Percentiles rank a stretch among this genome's conserved stretches.
Conservation (phyloP, 2,888 invertebrate genomes). For the Ochlodes sylvanus region DNA sequence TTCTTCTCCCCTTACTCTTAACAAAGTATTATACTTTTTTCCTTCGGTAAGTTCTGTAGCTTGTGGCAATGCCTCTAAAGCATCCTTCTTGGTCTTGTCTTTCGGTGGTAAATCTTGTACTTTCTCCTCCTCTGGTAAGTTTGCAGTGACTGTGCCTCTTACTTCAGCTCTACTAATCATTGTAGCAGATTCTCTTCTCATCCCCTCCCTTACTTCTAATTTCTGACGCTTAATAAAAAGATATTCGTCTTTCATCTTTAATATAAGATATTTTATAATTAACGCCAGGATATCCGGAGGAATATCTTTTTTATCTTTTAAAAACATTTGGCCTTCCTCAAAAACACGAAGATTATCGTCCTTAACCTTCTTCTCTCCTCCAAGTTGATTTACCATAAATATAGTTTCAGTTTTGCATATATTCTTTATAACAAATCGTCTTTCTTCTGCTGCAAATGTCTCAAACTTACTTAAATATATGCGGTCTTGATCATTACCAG, state of each 20-base stretch:
- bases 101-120: constrained; percentile 51
- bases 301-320: constrained; percentile 72
- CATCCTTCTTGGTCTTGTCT: constrained; percentile 58
- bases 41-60: constrained; percentile 56
- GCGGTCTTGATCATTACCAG: constrained; percentile 72
- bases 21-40: constrained; percentile 76
- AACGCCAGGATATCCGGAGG: constrained; percentile 72
- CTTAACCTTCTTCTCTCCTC: constrained; percentile 73
- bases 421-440: constrained; percentile 75
- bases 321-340: constrained; percentile 70
- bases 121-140: constrained; percentile 48
- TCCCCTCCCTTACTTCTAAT: constrained; percentile 68
- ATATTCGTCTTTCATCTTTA: constrained; percentile 78
- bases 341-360: constrained; percentile 71
- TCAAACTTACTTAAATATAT: constrained; percentile 75
- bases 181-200: constrained; percentile 66
- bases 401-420: constrained; percentile 78
- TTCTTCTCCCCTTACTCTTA: constrained; percentile 82
- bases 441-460: constrained; percentile 67
- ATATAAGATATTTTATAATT: constrained; percentile 73
- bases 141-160: constrained; percentile 61
- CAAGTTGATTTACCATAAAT: constrained; percentile 79
- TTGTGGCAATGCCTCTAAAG: constrained; percentile 43
- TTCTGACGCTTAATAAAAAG: constrained; percentile 69
- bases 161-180: constrained; percentile 70